Evolutionary conservation across 1,140 invertebrate species (phyloP).

Genomic region (Neodiprion pinetum): DNA sequence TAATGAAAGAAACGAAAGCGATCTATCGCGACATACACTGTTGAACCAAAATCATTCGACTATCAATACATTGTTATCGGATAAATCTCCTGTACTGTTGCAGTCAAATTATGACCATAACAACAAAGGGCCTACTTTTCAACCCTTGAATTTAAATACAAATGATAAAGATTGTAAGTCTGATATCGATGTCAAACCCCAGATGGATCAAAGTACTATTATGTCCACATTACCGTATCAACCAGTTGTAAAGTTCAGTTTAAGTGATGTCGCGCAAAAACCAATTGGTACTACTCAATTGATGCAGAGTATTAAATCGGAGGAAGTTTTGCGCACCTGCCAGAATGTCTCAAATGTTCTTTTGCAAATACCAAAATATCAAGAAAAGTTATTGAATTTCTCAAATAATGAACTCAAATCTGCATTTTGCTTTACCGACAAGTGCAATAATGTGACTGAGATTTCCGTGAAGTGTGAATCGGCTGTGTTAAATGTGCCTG

Average conservation of each 20-base stretch:
- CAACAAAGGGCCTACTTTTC: conserved; percentile 25
- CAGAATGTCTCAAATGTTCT: conserved; percentile 57
- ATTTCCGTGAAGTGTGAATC: conserved; percentile 46
- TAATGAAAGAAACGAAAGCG: background rate
- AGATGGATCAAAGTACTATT: conserved; percentile 37
- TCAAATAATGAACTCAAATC: conserved; percentile 44
- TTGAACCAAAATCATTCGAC: conserved; percentile 2
- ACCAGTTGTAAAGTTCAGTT: conserved; percentile 44
- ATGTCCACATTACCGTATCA: conserved; percentile 46
- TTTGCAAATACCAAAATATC: conserved; percentile 56
- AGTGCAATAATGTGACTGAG: conserved; percentile 54
- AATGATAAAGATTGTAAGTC: conserved; percentile 36
- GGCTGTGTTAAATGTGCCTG: conserved; percentile 57
- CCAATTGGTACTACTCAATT: conserved; percentile 38
- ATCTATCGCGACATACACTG: background rate
- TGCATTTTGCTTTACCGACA: conserved; percentile 48
- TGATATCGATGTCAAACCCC: conserved; percentile 35
- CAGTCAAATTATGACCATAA: conserved; percentile 29
- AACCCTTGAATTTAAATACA: conserved; percentile 19
- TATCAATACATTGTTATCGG: conserved; percentile 14
- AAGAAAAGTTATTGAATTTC: conserved; percentile 55
- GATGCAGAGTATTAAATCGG: conserved; percentile 54
- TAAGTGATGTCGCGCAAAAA: conserved; percentile 42
- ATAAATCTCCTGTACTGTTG: conserved; percentile 11
- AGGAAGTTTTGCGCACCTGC: conserved; percentile 54